Evolutionary conservation across 2,113 vertebrate genomes (phyloP), one percentile per base, ranked within the genome.

Genomic region (Ailuropoda melanoleuca): DNA sequence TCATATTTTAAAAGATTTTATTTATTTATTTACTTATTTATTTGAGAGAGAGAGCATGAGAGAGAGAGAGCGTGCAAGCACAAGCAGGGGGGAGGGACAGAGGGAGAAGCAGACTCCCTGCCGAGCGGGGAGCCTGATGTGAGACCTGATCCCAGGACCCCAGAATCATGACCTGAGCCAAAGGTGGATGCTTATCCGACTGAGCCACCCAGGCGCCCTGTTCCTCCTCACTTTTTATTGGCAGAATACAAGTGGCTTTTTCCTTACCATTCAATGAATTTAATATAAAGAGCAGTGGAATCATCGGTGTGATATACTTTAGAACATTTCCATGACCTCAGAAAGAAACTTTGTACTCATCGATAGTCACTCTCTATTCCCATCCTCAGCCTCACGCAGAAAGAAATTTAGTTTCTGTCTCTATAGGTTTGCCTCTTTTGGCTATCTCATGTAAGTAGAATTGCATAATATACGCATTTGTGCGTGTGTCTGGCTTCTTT

Each of bases 211-310:
- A 66, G 14, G 15, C 17, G 15, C n/a, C 19, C n/a, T 72, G 11
- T 81, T 88, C 88, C 43, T 92, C 90, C 66, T 87, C 1, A n/a
- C 50, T 80, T 93, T 31, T 68, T 96, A 81, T 64, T 68, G 75
- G 15, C 48, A 80, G 58, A 94, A 94, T 75, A 68, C 55, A 92
- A 88, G 24, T 29, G 26, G 2, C 26, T 93, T 89, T 64, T 62
- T 66, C 60, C 92, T 84, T 74, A 82, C 10, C 82, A 39, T 29
- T 88, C 39, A 84, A 13, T 91, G 34, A 31, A 75, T 93, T 93
- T 83, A 86, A 60, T 11, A 19, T n/a, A 74, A 43, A 93, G 87
- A 90, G 6, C 15, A 85, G 50, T 39, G 17, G 19, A 81, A 19
- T 13, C 37, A 34, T 85, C 46, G 70, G 37, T 77, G 56, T 34